Conservation (phyloP, 2,797 vertebrate genomes). For the Microctenopoma steveboyesi region DNA sequence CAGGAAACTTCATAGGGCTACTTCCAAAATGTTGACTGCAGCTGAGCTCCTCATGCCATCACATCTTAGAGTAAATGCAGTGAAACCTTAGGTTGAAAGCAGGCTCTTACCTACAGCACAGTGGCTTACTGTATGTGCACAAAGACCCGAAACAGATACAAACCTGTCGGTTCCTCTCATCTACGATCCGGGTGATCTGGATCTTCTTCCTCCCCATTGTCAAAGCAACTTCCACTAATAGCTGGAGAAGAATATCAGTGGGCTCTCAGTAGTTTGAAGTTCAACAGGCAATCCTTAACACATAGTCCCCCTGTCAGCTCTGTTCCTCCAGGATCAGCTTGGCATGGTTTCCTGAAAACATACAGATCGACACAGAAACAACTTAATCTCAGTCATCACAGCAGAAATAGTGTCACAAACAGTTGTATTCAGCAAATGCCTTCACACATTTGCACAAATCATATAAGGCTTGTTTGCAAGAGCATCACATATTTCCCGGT, state of each 20-base stretch:
- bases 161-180: conserved; percentile 98
- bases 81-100: neutral
- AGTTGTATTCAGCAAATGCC: neutral
- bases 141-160: conserved; percentile 7
- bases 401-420: neutral
- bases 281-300: conserved; percentile 77
- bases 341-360: conserved; percentile 59
- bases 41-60: neutral
- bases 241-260: conserved; percentile 77
- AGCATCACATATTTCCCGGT: neutral
- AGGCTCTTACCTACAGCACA: neutral
- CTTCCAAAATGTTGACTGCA: conserved; percentile 1
- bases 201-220: conserved; percentile 99
- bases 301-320: conserved; percentile 70
- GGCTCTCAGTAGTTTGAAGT: conserved; percentile 52
- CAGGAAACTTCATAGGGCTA: neutral
- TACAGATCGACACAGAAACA: conserved; percentile 22
- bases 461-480: neutral
- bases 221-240: conserved; percentile 72
- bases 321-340: conserved; percentile 51
- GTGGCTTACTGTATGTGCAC: neutral
- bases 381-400: neutral
- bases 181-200: conserved; percentile 96
- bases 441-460: conserved; percentile 4
- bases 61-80: neutral